Conservation (phyloP, 2,888 invertebrate species). For the Pristionchus exspectatus region DNA sequence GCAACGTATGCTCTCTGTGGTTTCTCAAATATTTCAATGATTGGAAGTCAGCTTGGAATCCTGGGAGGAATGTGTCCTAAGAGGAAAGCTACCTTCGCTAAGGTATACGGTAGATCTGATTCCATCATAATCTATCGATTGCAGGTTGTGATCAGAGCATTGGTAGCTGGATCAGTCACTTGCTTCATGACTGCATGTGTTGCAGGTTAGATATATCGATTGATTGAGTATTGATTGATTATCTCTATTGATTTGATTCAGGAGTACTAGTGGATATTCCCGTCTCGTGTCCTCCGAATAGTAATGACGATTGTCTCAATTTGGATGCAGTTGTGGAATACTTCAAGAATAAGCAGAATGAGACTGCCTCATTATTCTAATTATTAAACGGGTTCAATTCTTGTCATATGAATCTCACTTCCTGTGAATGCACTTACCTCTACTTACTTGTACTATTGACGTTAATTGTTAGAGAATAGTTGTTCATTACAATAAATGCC, state of each 20-base stretch:
- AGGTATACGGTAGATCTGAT: constrained; percentile 55
- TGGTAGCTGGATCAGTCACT: constrained; percentile 54
- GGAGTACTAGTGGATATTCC: constrained; percentile 53
- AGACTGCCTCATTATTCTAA: constrained; percentile 32
- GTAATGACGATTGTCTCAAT: constrained; percentile 50
- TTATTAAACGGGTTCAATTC: background rate
- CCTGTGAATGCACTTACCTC: constrained; percentile 24
- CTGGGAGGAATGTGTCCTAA: constrained; percentile 66
- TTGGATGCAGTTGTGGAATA: constrained; percentile 26
- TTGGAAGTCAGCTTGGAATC: constrained; percentile 80
- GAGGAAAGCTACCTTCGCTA: constrained; percentile 63
- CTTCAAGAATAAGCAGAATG: constrained; percentile 31
- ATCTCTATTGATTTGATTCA: background rate
- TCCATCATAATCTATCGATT: background rate
- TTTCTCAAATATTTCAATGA: constrained; percentile 80
- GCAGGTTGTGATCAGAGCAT: constrained; percentile 50
- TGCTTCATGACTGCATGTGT: constrained; percentile 56
- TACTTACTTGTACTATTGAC: background rate
- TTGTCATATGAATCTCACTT: constrained; percentile 34
- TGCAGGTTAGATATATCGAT: constrained; percentile 45
- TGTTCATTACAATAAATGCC: too few relatives aligned
- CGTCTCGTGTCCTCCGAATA: constrained; percentile 1
- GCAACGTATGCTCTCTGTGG: constrained; percentile 80
- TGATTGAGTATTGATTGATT: background rate
- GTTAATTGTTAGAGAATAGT: too few relatives aligned